phyloP scores from a whole-genome alignment of 2,113 vertebrate genomes.

The Epinephelus cyanopodus region DNA sequence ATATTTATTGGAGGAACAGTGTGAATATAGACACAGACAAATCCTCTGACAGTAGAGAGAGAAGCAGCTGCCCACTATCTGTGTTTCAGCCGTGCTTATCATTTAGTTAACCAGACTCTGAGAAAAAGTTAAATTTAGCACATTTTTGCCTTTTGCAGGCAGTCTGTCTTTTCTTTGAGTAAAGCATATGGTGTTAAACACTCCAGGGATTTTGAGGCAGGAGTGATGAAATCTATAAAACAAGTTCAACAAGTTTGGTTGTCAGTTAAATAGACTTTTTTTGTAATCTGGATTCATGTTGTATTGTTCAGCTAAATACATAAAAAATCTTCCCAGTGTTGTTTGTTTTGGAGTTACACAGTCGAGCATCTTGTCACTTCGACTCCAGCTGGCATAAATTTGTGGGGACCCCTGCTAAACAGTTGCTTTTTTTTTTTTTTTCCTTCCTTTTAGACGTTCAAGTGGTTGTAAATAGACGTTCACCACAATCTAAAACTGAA shows the following conservation, averaged over 20 bases:
- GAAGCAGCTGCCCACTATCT: neutral
- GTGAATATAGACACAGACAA: neutral
- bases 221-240: neutral
- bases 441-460: constrained; percentile 18
- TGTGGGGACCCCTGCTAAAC: neutral
- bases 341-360: neutral
- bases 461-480: constrained; percentile 31
- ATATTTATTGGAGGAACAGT: neutral
- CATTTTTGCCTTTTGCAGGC: neutral
- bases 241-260: neutral
- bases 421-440: neutral
- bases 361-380: neutral
- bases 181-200: neutral
- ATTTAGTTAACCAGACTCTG: constrained; percentile 13
- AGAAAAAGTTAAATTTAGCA: neutral
- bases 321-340: no score
- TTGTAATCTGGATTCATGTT: neutral
- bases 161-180: neutral
- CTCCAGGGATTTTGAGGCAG: no score
- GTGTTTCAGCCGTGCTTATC: constrained; percentile 14
- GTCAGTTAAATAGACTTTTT: neutral
- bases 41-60: neutral
- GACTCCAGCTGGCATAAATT: neutral
- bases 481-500: constrained; percentile 18
- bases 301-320: neutral